Base-by-base conservation (phyloP, 2,888 invertebrate species). In the Lasioglossum zephyrum region DNA sequence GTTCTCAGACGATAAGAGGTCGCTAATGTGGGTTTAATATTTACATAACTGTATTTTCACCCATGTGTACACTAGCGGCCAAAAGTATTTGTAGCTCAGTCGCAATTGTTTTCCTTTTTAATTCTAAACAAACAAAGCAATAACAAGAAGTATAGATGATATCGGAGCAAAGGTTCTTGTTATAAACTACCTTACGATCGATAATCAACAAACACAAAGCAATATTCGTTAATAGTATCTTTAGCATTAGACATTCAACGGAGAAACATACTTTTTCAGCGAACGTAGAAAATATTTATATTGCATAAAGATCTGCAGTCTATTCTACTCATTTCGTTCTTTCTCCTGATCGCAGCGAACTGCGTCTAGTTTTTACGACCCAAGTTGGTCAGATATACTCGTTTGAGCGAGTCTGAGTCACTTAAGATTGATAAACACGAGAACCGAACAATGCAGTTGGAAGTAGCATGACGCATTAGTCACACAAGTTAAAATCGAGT, bases 381-480 rank as follows among this genome's bases (percentile, higher is more conserved):
- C 11, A n/a, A 9, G n/a, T 11, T 57, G 57, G n/a, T 57, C 9
- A n/a, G n/a, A n/a, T n/a, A 57, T 57, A n/a, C n/a, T n/a, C n/a
- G 11, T 57, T 57, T 57, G 11, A 57, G 8, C n/a, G n/a, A 57
- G n/a, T 1, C n/a, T 57, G 57, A 57, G 57, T 57, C 57, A 57
- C 1, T n/a, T 57, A 11, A n/a, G 57, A n/a, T n/a, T 57, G 57
- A n/a, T 8, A 57, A 57, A 57, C 11, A n/a, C n/a, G n/a, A n/a
- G 57, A 57, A n/a, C n/a, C n/a, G 57, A 57, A 57, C 57, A 57
- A 57, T n/a, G 11, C 57, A n/a, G n/a, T 57, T n/a, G 1, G 57
- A n/a, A 57, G 57, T 57, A 57, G 57, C 57, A 57, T 57, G 57
- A 57, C 57, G 57, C 57, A 57, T n/a, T 57, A 57, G 57, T 22